Percentiles rank a stretch among this genome's conserved stretches.
phyloP scores from a whole-genome alignment of 2,888 invertebrate species.

The Melanostoma scalare region DNA sequence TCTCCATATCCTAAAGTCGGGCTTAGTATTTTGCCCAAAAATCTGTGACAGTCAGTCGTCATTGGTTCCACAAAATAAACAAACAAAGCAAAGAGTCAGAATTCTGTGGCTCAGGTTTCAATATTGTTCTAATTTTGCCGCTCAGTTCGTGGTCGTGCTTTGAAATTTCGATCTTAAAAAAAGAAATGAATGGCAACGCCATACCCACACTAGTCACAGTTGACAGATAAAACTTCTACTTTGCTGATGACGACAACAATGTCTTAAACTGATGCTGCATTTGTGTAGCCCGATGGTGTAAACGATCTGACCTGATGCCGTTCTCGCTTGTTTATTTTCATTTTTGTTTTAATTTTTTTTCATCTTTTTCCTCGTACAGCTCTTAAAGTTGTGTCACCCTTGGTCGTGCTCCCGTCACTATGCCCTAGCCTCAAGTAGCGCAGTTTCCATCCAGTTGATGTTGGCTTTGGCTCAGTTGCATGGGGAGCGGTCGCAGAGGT shows the following conservation, averaged over 20 bases:
- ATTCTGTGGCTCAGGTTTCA: no score
- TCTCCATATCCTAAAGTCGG: no score
- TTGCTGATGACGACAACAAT: conserved; percentile 41
- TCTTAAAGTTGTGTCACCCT: conserved; percentile 60
- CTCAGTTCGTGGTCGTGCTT: no score
- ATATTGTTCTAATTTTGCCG: no score
- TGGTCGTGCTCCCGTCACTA: conserved; percentile 33
- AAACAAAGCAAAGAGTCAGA: no score
- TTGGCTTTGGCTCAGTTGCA: neutral
- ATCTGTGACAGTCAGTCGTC: no score
- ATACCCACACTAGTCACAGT: conserved; percentile 41
- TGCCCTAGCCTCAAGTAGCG: neutral
- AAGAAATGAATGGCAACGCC: conserved; percentile 2
- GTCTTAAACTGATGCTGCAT: conserved; percentile 44
- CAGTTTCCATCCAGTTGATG: conserved; percentile 37
- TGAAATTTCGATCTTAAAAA: neutral
- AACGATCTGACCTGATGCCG: conserved; percentile 72
- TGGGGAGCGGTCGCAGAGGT: conserved; percentile 3
- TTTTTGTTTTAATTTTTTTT: conserved; percentile 44
- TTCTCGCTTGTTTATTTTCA: conserved; percentile 62
- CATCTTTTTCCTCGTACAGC: conserved; percentile 20
- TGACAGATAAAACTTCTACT: conserved; percentile 38
- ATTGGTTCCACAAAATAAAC: no score
- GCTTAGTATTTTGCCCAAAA: no score
- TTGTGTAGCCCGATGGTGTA: conserved; percentile 58